Evolutionary conservation across 2,113 vertebrate genomes (phyloP), one percentile per base, ranked within the genome.

Genomic region (Thamnaconus septentrionalis): DNA sequence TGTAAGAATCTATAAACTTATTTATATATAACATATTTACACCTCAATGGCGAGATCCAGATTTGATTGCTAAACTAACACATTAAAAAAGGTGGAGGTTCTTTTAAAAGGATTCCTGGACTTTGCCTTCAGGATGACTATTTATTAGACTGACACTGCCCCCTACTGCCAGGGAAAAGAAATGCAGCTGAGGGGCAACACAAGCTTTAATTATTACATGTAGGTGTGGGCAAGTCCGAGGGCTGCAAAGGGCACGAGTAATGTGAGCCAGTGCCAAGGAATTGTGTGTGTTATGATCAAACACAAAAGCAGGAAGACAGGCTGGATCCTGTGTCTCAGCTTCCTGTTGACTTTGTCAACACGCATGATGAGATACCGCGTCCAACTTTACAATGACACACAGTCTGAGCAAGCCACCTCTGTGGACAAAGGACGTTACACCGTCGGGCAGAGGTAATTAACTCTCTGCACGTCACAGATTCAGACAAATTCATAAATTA

Each of bases 341-440:
- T 64, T 73, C 43, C 49, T 83, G 70, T 82, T 71, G 73, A 54
- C 40, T 65, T 40, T 78, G 62, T 78, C 63, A 70, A 84, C 65
- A 81, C 6, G 42, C 3, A 63, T 43, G 40, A 60, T 70, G 68
- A 82, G 42, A 61, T 83, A 59, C 66, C 53, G 62, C 60, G 4
- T 61, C 42, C 7, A 49, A 61, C 69, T 55, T 12, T 7, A 4
- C 9, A 39, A 51, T 61, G 48, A 54, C 12, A 6, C 63, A 11
- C 45, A 7, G 47, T 69, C 56, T 73, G 62, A 58, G 18, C 18
- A 31, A 31, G 18, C 18, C 18, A 31, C 18, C 18, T 31, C 18
- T 31, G 18, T 31, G 18, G 18, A 31, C 18, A 31, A 31, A 31
- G 18, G 18, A 31, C 18, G 18, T 31, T 31, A 31, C 18, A 31